Evolutionary conservation across 2,888 invertebrate species (phyloP).

Genomic region (Acheta domesticus): DNA sequence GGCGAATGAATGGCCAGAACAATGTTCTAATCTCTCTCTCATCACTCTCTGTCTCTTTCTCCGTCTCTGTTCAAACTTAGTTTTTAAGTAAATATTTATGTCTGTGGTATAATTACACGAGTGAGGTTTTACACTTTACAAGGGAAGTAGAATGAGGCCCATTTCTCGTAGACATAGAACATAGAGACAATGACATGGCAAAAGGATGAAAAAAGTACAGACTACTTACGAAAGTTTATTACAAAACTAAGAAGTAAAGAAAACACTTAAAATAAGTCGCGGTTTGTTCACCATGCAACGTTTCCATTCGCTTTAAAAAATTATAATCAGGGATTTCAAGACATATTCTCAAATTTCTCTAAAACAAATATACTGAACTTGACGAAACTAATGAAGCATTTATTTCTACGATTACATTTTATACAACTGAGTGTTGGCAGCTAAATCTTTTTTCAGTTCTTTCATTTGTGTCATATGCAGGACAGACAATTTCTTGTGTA

Average conservation of each 20-base stretch:
- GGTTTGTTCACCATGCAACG: too few species aligned
- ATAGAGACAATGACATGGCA: background rate
- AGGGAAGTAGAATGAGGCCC: background rate
- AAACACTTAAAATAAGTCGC: background rate
- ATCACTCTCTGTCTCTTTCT: background rate
- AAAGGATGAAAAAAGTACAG: background rate
- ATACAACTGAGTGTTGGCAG: too few species aligned
- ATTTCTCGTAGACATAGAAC: background rate
- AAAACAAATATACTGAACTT: too few species aligned
- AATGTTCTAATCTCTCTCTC: too few species aligned
- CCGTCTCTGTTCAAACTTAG: background rate
- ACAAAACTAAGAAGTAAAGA: background rate
- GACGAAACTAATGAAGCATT: too few species aligned
- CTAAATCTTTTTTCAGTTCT: too few species aligned
- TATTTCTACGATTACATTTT: too few species aligned
- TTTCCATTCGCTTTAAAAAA: too few species aligned
- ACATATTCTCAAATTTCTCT: too few species aligned
- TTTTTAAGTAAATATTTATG: conserved; percentile 18
- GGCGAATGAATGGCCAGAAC: background rate
- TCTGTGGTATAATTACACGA: background rate
- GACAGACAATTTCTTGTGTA: too few species aligned
- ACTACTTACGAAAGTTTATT: background rate
- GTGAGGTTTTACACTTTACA: background rate
- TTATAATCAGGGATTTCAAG: too few species aligned
- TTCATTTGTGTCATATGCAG: too few species aligned